Percentiles rank a stretch among this genome's conserved stretches.
These are phyloP conservation scores for Dyspetes luteomarginatus DNA, from an alignment of 2,888 invertebrate species.

Conservation along the genomic window DNA sequence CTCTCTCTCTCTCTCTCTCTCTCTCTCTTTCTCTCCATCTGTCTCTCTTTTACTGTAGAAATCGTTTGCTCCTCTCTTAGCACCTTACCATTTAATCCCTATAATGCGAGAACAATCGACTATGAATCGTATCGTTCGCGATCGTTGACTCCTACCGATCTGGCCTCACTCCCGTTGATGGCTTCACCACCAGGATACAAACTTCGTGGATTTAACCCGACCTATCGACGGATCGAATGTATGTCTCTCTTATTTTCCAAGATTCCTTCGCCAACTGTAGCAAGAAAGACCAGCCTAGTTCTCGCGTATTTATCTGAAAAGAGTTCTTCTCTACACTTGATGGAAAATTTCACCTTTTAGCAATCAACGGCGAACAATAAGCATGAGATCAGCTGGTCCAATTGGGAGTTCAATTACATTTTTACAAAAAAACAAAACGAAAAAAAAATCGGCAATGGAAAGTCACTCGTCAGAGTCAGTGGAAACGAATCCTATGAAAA, in stretches of 20 bases:
- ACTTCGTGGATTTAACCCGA: slow-evolving; percentile 10
- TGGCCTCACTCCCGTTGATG: slow-evolving; percentile 56
- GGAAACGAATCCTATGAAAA: slow-evolving; percentile 44
- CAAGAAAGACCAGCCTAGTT: neutral
- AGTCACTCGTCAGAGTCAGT: neutral
- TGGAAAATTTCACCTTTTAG: too few species aligned
- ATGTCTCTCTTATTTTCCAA: slow-evolving; percentile 10
- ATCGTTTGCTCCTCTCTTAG: slow-evolving; percentile 22
- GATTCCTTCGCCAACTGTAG: neutral
- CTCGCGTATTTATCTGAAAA: neutral
- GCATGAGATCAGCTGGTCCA: too few species aligned
- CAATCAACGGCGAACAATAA: too few species aligned
- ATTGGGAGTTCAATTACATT: too few species aligned
- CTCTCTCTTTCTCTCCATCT: too few species aligned
- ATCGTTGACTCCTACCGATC: slow-evolving; percentile 53
- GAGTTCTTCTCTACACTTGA: too few species aligned
- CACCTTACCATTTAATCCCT: slow-evolving; percentile 50
- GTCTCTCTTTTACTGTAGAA: slow-evolving; percentile 16
- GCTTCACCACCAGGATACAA: slow-evolving; percentile 38
- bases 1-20: neutral
- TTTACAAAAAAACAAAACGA: too few species aligned
- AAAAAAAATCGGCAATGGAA: slow-evolving; percentile 16
- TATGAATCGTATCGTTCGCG: slow-evolving; percentile 65
- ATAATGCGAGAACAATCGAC: slow-evolving; percentile 64
- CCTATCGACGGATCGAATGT: slow-evolving; percentile 22